Base-by-base conservation (phyloP, 2,888 invertebrate genomes). In the Leucania comma region DNA sequence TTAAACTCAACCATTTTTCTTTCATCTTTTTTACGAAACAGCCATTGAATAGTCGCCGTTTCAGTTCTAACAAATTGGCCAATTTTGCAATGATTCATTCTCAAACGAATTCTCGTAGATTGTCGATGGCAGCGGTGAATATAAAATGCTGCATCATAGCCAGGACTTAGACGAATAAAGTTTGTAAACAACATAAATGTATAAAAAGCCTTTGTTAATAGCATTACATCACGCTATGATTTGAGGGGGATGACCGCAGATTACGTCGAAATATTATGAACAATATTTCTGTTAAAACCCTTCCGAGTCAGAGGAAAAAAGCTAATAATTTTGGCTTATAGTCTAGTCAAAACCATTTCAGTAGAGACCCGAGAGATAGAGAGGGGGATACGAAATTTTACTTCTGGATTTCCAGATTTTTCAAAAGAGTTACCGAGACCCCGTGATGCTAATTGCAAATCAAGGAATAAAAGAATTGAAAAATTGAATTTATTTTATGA, bases 41-140 rank as follows among this genome's bases (percentile, higher is more conserved):
- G 12, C 5, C 10, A 57, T 46, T 56, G n/a, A 20, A 42, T 42
- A 17, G 51, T 68, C 1, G 22, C 46, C 29, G 3, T 29, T 22
- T 69, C 42, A 50, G 29, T 53, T 58, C 61, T 57, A 22, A 78
- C 35, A 59, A 75, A 63, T 80, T 80, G 29, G 8, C 20, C 24
- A 75, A 60, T 75, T 80, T 50, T 29, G n/a, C n/a, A 14, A 58
- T 67, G 48, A 74, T 60, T 81, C 74, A 69, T 70, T 61, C 20
- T 35, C 14, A 58, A 56, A 60, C 22, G 51, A 51, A 69, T 57
- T 58, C 17, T 12, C 42, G 53, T 53, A 46, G 58, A 64, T 29
- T 56, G 29, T 46, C 35, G 62, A 70, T 29, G 48, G 20, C 53
- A 64, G 20, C 6, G 12, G 54, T 56, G 20, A 29, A 75, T 42